Base-by-base conservation (phyloP, 2,113 vertebrate genomes). In the Cyprinus carpio region DNA sequence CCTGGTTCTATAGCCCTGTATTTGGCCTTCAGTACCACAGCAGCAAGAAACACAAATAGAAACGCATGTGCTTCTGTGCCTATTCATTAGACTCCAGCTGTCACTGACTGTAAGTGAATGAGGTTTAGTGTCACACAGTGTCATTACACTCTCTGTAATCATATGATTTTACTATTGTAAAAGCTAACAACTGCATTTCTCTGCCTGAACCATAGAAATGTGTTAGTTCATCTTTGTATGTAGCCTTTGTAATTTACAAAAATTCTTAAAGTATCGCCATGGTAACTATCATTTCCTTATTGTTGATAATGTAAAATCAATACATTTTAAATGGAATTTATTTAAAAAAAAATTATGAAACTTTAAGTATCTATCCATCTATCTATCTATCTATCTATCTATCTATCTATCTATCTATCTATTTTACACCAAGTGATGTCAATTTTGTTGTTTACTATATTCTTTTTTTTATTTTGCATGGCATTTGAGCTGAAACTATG, bases 61-160 rank as follows among this genome's bases (percentile, higher is more conserved):
- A 65, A 27, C 18, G 1, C 60, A 65, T 29, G 60, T 65, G 78
- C 23, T 62, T 62, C 60, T 46, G 51, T 62, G 37, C 62, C 79
- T 43, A 49, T 81, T 83, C 56, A 74, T 85, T 88, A 75, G 37
- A 81, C 85, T 60, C 20, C 81, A 83, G 87, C 80, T 72, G 84
- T 27, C 54, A 40, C 64, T n/a, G 20, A 60, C 40, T 67, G 10
- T 34, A 2, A 67, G 65, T 79, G 60, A 62, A 40, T 75, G 49
- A 27, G 11, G 51, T 60, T 29, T 20, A 62, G 51, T 60, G 74
- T 81, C 64, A 82, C 69, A 80, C 40, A 34, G 51, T 34, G 72
- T 64, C 75, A 74, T 54, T 71, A 43, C 51, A 46, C 25, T 43
- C 37, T 65, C 12, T 49, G 13, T 62, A 40, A 40, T 40, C 31